Percentiles rank a stretch among this genome's conserved stretches.
phyloP scores from a whole-genome alignment of 2,888 invertebrate species.

The Drymonia ruficornis region DNA sequence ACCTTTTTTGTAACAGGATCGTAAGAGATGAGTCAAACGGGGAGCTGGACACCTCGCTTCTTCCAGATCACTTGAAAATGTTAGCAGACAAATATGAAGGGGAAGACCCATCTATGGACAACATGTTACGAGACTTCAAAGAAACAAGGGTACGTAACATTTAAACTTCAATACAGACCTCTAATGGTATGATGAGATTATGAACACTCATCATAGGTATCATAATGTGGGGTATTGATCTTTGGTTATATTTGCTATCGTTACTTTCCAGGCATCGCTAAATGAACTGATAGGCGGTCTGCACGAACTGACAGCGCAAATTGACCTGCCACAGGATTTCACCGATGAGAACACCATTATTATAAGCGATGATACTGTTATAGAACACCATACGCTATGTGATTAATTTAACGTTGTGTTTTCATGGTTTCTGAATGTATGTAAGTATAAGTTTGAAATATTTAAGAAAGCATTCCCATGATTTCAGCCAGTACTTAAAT shows the following conservation, averaged over 20 bases:
- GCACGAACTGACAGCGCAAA: constrained; percentile 73
- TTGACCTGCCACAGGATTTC: constrained; percentile 70
- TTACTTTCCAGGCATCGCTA: constrained; percentile 55
- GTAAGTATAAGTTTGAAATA: constrained; percentile 1
- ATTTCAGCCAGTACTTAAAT: neutral
- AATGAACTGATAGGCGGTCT: constrained; percentile 69
- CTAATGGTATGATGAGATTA: too few relatives aligned
- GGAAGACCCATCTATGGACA: constrained; percentile 61
- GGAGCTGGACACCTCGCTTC: constrained; percentile 57
- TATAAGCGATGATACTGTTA: constrained; percentile 69
- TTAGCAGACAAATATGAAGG: constrained; percentile 63
- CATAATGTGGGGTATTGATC: neutral
- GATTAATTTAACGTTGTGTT: constrained; percentile 46
- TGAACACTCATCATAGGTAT: too few relatives aligned
- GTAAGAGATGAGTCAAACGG: constrained; percentile 58
- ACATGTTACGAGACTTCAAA: constrained; percentile 60
- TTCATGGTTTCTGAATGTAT: neutral
- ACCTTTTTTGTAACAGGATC: constrained; percentile 51
- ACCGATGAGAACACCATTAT: constrained; percentile 70
- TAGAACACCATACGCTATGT: constrained; percentile 73
- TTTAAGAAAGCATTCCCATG: constrained; percentile 2
- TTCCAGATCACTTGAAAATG: constrained; percentile 67
- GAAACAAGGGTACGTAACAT: constrained; percentile 61
- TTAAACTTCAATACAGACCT: neutral
- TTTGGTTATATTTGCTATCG: neutral